These are phyloP conservation scores for Phalacrocorax pelagicus DNA, from an alignment of 2,113 vertebrate species.

Conservation along the genomic window DNA sequence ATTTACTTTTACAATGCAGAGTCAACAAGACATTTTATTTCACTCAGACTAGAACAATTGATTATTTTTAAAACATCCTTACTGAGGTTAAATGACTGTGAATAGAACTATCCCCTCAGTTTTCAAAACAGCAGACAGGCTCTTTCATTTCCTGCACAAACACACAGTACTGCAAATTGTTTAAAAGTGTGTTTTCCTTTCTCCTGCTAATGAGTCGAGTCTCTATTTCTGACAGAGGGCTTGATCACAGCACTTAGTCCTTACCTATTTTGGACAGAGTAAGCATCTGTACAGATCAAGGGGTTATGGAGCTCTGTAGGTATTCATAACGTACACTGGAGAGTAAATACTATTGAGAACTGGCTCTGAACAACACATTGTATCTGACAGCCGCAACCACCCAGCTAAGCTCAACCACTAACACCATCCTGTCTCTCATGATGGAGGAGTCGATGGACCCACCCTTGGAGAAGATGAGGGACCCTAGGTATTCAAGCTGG, in stretches of 20 bases:
- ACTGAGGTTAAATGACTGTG: not conserved
- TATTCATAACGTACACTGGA: not conserved
- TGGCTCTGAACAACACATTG: not conserved
- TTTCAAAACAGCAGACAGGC: not conserved
- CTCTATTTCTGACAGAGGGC: not conserved
- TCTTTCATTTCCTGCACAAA: not conserved
- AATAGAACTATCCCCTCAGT: not conserved
- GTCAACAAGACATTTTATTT: slow-evolving; percentile 39
- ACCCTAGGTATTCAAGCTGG: not conserved
- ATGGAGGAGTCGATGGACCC: rapidly evolving
- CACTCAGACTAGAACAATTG: slow-evolving; percentile 55
- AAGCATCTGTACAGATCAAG: not conserved
- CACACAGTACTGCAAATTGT: not conserved
- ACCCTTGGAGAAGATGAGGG: not conserved
- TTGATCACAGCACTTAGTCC: not conserved
- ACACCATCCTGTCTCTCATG: not conserved
- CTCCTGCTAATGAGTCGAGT: not conserved
- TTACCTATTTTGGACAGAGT: not conserved
- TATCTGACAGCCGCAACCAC: not conserved
- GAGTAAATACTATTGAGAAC: not conserved
- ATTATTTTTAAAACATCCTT: slow-evolving; percentile 63
- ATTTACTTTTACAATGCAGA: slow-evolving; percentile 15
- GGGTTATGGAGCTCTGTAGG: not conserved
- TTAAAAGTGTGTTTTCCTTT: not conserved
- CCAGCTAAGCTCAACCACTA: not conserved